Conservation (phyloP, 2,888 invertebrate genomes). For the Limenitis camilla region DNA sequence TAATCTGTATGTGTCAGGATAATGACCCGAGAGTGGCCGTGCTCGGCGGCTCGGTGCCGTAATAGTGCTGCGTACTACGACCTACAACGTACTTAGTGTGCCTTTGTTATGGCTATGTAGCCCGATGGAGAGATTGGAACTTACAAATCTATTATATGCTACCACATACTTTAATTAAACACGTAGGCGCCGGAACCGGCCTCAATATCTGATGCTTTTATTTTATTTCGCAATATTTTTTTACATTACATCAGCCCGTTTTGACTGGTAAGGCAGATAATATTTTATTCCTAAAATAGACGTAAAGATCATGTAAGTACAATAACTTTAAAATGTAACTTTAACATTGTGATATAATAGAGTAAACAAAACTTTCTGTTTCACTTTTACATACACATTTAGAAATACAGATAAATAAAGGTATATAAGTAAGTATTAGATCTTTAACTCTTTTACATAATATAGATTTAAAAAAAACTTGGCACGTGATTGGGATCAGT, state of each 20-base stretch:
- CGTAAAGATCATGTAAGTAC: neutral
- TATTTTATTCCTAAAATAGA: neutral
- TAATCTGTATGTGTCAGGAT: constrained; percentile 29
- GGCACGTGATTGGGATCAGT: too few relatives aligned
- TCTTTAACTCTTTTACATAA: too few relatives aligned
- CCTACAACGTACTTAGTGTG: constrained; percentile 21
- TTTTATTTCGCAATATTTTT: constrained; percentile 6
- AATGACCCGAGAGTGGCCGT: constrained; percentile 32
- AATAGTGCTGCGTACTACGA: constrained; percentile 29
- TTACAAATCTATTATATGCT: constrained; percentile 1
- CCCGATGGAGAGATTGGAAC: constrained; percentile 8
- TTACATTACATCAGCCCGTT: constrained; percentile 4
- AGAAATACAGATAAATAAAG: too few relatives aligned
- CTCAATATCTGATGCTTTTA: neutral
- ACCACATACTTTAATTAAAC: neutral
- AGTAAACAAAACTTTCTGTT: too few relatives aligned
- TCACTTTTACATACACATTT: too few relatives aligned
- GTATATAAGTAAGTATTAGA: too few relatives aligned
- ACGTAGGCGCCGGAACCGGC: constrained; percentile 1
- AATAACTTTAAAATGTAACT: too few relatives aligned
- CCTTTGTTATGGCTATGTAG: constrained; percentile 23
- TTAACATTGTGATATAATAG: too few relatives aligned
- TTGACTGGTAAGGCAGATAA: neutral
- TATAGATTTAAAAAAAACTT: too few relatives aligned
- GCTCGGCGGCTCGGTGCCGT: constrained; percentile 24